Percentiles rank a stretch among this genome's conserved stretches.
These are phyloP conservation scores for Loris lydekkerianus DNA, from an alignment of 2,797 vertebrate species.

Conservation along the genomic window DNA sequence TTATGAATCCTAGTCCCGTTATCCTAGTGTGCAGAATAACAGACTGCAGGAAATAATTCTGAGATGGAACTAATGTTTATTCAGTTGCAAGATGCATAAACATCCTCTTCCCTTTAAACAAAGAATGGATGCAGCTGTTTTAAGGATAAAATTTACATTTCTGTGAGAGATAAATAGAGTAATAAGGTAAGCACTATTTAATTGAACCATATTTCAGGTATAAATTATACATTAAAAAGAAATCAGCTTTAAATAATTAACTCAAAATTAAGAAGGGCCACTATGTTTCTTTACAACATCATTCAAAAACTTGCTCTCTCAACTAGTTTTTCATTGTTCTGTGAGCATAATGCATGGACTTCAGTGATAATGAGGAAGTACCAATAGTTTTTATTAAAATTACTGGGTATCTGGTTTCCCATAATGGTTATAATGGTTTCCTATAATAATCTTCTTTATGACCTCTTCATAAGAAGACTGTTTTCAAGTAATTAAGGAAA, in stretches of 20 bases:
- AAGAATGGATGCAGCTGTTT: constrained; percentile 36
- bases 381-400: constrained; percentile 21
- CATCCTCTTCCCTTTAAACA: constrained; percentile 76
- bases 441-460: constrained; percentile 43
- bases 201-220: constrained; percentile 45
- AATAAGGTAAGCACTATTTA: constrained; percentile 41
- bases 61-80: constrained; percentile 67
- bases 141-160: constrained; percentile 36
- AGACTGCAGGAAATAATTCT: constrained; percentile 88
- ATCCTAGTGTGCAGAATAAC: constrained; percentile 91
- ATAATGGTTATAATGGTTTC: constrained; percentile 39
- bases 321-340: constrained; percentile 30
- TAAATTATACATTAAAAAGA: constrained; percentile 41
- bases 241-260: constrained; percentile 50
- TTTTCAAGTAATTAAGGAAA: constrained; percentile 63
- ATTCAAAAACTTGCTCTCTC: neutral
- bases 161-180: constrained; percentile 40
- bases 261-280: constrained; percentile 11
- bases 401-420: constrained; percentile 27
- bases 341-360: neutral
- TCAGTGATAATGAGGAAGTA: neutral
- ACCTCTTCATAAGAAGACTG: constrained; percentile 43
- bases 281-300: neutral
- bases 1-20: constrained; percentile 94
- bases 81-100: constrained; percentile 69